Base-by-base conservation (phyloP, 1,140 invertebrate genomes). In the Trachelipus rathkii region DNA sequence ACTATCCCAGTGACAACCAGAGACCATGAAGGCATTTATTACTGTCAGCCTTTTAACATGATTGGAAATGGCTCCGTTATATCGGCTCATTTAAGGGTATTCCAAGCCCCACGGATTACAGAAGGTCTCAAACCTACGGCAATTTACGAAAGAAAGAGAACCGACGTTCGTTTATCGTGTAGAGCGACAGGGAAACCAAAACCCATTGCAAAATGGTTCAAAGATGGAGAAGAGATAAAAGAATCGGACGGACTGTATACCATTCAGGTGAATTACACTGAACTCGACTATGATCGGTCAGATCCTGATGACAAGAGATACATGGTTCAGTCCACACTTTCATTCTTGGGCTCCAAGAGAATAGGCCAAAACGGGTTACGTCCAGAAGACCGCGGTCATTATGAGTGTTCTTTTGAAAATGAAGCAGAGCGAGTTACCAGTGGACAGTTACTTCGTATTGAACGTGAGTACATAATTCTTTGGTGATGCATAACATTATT, bases 351-450 rank as follows among this genome's bases (percentile, higher is more conserved):
- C 10, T 89, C 90, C 77, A 90, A 90, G 0, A 86, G 93, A 46
- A 78, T 80, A 19, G 89, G 90, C 0, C 89, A 90, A 76, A 93
- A 94, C 83, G 89, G 92, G 82, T 85, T 95, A 15, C 85, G 93
- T 19, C 92, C 94, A 0, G 89, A 89, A 44, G 95, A 96, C 84
- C 88, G 93, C 21, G 95, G 95, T 19, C 89, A 91, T 21, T 96
- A 96, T 84, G 90, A 92, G 5, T 96, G 95, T 84, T 88, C 91
- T 10, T 95, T 95, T 84, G 90, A 93, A 82, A 96, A 97, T 83
- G 92, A 94, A 83, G 93, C 95, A 2, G 94, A 93, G 82, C 90
- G 89, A 83, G 90, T 91, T 10, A 92, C 95, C 82, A 93, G 92
- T 0, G 91, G 90, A 72, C 95, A 95, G 92, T 92, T 93, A 85